Evolutionary conservation across 2,888 invertebrate species (phyloP).

Genomic region (Nebria brevicollis): DNA sequence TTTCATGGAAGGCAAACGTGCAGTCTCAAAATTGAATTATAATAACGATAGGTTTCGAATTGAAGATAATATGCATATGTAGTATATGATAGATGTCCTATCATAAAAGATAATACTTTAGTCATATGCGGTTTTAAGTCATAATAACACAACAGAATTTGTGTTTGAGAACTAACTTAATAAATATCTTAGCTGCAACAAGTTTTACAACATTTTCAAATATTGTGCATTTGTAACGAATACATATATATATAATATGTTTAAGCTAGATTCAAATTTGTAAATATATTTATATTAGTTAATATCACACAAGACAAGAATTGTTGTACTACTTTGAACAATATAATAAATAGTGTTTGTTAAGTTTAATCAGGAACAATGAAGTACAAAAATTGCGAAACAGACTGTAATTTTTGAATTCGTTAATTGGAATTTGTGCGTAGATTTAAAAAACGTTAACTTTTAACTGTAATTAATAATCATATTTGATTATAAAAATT

Average conservation of each 20-base stretch:
- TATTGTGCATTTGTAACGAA: not conserved
- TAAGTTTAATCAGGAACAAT: no score
- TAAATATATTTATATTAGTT: conserved; percentile 26
- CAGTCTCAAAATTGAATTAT: conserved; percentile 56
- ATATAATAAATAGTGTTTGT: not conserved
- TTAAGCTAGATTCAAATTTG: not conserved
- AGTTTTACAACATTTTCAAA: not conserved
- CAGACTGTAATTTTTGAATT: no score
- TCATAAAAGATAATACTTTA: conserved; percentile 9
- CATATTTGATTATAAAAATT: no score
- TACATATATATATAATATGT: not conserved
- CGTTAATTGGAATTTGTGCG: no score
- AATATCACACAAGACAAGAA: conserved; percentile 40
- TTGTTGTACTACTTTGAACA: conserved; percentile 31
- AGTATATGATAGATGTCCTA: no score
- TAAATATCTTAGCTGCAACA: not conserved
- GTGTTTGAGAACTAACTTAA: no score
- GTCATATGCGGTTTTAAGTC: conserved; percentile 7
- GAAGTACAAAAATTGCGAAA: no score
- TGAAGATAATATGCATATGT: conserved; percentile 3
- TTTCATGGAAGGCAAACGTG: conserved; percentile 60
- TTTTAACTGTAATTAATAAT: no score
- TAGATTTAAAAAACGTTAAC: no score
- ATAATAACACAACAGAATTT: no score
- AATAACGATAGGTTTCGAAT: conserved; percentile 34